phyloP scores from a whole-genome alignment of 2,888 invertebrate genomes.

The Mechanitis messenoides region DNA sequence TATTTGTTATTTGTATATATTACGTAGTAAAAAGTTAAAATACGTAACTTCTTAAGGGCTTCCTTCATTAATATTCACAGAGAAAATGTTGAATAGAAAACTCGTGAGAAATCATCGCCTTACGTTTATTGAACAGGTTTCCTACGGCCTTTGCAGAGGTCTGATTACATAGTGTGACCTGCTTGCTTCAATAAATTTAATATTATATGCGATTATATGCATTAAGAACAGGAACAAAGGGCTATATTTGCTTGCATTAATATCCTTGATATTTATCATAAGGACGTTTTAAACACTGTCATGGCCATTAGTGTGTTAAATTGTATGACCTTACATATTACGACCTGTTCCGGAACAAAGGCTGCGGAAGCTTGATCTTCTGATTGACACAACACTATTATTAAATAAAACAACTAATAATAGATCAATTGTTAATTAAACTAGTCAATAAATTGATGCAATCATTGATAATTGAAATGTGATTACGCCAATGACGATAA shows the following conservation, averaged over 20 bases:
- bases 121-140: slow-evolving; percentile 30
- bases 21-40: too few species aligned
- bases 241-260: slow-evolving; percentile 9
- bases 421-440: too few species aligned
- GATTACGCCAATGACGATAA: too few species aligned
- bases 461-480: too few species aligned
- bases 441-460: too few species aligned
- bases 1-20: too few species aligned
- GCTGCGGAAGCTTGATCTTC: neutral
- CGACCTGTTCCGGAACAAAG: slow-evolving; percentile 1
- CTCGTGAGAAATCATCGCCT: slow-evolving; percentile 17
- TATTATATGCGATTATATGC: slow-evolving; percentile 10
- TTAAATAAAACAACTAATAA: neutral
- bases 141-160: slow-evolving; percentile 29
- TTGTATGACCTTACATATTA: slow-evolving; percentile 5
- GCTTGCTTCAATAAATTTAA: slow-evolving; percentile 2
- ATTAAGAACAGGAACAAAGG: neutral
- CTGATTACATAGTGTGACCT: slow-evolving; percentile 18
- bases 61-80: slow-evolving; percentile 14
- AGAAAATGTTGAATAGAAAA: slow-evolving; percentile 33
- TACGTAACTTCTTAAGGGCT: neutral
- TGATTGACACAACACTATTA: too few species aligned
- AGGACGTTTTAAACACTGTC: slow-evolving; percentile 31
- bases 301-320: slow-evolving; percentile 27
- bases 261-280: slow-evolving; percentile 17